Evolutionary conservation across 1,140 invertebrate genomes (phyloP).

Genomic region (Phocides pigmalion): DNA sequence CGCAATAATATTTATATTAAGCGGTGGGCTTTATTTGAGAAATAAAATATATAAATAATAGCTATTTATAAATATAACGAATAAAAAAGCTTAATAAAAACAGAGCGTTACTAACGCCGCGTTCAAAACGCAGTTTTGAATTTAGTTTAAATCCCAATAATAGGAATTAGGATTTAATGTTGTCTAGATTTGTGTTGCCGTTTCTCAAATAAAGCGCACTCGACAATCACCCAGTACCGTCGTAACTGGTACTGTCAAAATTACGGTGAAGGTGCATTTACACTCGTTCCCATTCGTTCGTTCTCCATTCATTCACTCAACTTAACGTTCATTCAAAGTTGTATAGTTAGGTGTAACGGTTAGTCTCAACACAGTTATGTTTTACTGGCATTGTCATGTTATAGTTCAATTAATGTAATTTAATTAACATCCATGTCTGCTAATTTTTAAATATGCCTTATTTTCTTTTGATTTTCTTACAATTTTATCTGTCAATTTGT

Average conservation of each 20-base stretch:
- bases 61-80: constrained; percentile 18
- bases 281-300: constrained; percentile 45
- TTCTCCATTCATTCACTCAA: constrained; percentile 22
- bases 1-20: constrained; percentile 21
- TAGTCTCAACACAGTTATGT: constrained; percentile 19
- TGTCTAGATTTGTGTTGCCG: constrained; percentile 8
- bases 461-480: not conserved
- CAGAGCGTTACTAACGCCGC: constrained; percentile 10
- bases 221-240: constrained; percentile 10
- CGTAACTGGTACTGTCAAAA: constrained; percentile 19
- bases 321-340: constrained; percentile 30
- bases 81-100: constrained; percentile 18
- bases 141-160: constrained; percentile 8
- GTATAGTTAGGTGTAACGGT: constrained; percentile 25
- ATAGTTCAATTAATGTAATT: not conserved
- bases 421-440: not conserved
- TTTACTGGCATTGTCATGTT: not conserved
- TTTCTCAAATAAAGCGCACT: constrained; percentile 19
- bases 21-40: constrained; percentile 23
- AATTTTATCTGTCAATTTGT: not conserved
- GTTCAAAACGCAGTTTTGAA: constrained; percentile 32
- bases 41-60: constrained; percentile 10
- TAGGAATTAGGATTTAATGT: constrained; percentile 8
- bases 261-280: constrained; percentile 68
- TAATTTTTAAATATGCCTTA: not conserved